These are phyloP conservation scores for Thinocorus orbignyianus DNA, from an alignment of 2,113 vertebrate genomes.

Conservation along the genomic window DNA sequence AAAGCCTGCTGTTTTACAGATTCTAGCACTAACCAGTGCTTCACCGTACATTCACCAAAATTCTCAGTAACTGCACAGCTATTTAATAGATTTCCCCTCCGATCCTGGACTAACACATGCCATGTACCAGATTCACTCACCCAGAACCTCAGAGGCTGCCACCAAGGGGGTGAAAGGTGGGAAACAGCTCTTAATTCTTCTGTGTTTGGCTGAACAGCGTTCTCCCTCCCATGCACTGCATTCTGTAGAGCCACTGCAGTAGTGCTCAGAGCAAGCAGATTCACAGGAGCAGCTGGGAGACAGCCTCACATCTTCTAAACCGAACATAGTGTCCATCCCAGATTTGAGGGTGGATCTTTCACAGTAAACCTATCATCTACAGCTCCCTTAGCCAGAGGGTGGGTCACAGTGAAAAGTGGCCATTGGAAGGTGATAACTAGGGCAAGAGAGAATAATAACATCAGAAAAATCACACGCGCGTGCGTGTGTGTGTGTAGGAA, in stretches of 20 bases:
- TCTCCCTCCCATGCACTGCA: neutral
- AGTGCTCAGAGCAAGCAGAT: slow-evolving; percentile 8
- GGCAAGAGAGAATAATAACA: neutral
- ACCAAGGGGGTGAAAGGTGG: neutral
- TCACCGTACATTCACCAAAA: neutral
- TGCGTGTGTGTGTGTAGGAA: neutral
- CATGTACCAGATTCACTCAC: neutral
- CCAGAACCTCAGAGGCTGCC: neutral
- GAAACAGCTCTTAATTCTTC: neutral
- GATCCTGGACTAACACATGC: neutral
- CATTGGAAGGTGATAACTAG: neutral
- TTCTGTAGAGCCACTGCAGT: slow-evolving; percentile 22
- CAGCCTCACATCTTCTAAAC: neutral
- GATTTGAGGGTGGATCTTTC: neutral
- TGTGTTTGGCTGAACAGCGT: neutral
- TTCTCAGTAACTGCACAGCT: neutral
- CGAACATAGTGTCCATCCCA: neutral
- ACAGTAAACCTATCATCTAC: neutral
- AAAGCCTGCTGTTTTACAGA: neutral
- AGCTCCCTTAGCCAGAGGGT: neutral
- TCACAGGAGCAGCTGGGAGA: neutral
- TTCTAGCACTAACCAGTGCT: neutral
- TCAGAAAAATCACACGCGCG: neutral
- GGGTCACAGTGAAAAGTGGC: neutral
- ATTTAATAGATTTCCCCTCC: neutral